Conservation (phyloP, 2,113 vertebrate genomes). For the Caretta caretta region DNA sequence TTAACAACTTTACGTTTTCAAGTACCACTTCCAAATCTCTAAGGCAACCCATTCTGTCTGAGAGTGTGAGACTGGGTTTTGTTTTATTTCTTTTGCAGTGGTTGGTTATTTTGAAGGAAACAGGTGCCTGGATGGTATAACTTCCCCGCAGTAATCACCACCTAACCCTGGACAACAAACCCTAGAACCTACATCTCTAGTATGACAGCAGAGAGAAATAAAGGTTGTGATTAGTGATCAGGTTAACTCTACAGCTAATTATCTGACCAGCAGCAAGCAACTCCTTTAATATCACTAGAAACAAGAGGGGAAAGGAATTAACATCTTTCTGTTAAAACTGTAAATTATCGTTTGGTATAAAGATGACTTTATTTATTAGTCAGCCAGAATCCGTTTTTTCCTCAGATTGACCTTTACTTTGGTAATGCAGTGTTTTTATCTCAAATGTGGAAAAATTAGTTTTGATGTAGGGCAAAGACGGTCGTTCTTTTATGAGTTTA, state of each 20-base stretch:
- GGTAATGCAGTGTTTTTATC: not conserved
- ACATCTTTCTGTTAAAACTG: not conserved
- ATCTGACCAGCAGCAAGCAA: not conserved
- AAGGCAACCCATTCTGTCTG: not conserved
- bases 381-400: constrained; percentile 4
- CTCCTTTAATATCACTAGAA: constrained; percentile 24
- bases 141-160: not conserved
- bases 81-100: not conserved
- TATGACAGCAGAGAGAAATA: constrained; percentile 32
- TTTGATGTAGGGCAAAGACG: constrained; percentile 1
- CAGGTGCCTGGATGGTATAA: not conserved
- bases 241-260: constrained; percentile 26
- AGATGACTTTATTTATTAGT: constrained; percentile 3
- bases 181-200: not conserved
- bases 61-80: not conserved
- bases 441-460: not conserved
- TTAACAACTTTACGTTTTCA: not conserved
- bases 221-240: constrained; percentile 38
- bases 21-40: not conserved
- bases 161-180: constrained; percentile 16
- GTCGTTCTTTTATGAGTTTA: not conserved
- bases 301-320: constrained; percentile 38
- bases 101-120: not conserved
- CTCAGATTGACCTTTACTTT: constrained; percentile 34
- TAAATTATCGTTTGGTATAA: constrained; percentile 42